phyloP scores from a whole-genome alignment of 2,113 vertebrate species.

The Andinoacara biseriatus region DNA sequence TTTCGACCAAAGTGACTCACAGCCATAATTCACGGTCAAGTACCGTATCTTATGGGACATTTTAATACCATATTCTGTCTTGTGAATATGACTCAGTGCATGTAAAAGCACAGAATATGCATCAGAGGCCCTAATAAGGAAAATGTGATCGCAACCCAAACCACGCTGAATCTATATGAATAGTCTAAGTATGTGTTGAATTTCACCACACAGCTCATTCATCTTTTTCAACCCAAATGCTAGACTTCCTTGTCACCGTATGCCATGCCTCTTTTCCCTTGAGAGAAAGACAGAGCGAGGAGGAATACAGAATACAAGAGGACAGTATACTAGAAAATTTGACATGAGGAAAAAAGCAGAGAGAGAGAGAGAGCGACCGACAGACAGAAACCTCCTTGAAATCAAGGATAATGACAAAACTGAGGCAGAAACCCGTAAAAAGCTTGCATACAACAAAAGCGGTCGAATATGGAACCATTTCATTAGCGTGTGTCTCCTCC shows the following conservation, averaged over 20 bases:
- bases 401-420: constrained; percentile 28
- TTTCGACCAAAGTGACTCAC: constrained; percentile 21
- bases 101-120: constrained; percentile 31
- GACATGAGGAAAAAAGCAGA: constrained; percentile 23
- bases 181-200: constrained; percentile 50
- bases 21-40: constrained; percentile 21
- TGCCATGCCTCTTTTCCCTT: constrained; percentile 51
- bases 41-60: constrained; percentile 16
- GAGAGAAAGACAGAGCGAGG: background rate
- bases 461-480: constrained; percentile 71
- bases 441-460: constrained; percentile 31
- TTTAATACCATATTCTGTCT: constrained; percentile 37
- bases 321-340: constrained; percentile 7
- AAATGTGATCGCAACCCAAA: constrained; percentile 47
- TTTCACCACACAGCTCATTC: constrained; percentile 43
- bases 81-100: constrained; percentile 19
- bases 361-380: background rate
- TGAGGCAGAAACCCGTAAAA: constrained; percentile 20
- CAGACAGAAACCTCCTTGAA: constrained; percentile 10
- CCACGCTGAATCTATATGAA: constrained; percentile 55
- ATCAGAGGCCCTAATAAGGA: constrained; percentile 46
- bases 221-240: constrained; percentile 50
- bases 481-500: constrained; percentile 70
- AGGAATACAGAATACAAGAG: constrained; percentile 8
- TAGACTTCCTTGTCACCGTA: constrained; percentile 42